phyloP scores from a whole-genome alignment of 2,113 vertebrate species.

The chimpanzee (Pan troglodytes) region DNA sequence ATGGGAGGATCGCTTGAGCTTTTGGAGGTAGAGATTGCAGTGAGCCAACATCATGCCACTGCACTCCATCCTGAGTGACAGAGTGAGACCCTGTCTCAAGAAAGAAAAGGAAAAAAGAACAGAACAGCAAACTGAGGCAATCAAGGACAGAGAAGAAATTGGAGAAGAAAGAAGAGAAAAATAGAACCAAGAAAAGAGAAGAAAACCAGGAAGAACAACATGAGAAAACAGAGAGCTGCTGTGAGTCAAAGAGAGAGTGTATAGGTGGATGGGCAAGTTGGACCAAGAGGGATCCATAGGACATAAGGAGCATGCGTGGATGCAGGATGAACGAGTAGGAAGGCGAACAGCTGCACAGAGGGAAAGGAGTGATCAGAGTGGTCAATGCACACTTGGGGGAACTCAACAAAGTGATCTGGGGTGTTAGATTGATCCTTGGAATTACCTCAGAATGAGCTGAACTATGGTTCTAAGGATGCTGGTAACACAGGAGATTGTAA shows the following conservation, averaged over 20 bases:
- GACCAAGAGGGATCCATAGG: neutral
- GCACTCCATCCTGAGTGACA: no score
- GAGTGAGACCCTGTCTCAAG: no score
- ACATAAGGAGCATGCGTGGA: no score
- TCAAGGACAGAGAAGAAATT: neutral
- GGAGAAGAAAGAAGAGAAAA: neutral
- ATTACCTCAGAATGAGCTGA: neutral
- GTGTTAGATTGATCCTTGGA: neutral
- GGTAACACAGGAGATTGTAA: neutral
- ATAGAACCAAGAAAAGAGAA: neutral
- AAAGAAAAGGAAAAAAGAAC: neutral
- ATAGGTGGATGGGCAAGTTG: no score
- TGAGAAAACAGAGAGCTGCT: neutral
- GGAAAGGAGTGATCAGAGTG: neutral
- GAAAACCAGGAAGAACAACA: neutral
- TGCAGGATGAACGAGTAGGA: accelerated
- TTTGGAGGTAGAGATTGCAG: no score
- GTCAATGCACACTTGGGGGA: neutral
- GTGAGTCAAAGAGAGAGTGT: neutral
- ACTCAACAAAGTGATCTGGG: neutral
- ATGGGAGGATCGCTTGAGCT: no score
- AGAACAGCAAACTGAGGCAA: neutral
- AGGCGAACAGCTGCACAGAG: neutral
- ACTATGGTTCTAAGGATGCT: neutral
- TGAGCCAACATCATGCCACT: no score